These are phyloP conservation scores for Drosophila robusta DNA, from an alignment of 2,888 invertebrate species.

Conservation along the genomic window DNA sequence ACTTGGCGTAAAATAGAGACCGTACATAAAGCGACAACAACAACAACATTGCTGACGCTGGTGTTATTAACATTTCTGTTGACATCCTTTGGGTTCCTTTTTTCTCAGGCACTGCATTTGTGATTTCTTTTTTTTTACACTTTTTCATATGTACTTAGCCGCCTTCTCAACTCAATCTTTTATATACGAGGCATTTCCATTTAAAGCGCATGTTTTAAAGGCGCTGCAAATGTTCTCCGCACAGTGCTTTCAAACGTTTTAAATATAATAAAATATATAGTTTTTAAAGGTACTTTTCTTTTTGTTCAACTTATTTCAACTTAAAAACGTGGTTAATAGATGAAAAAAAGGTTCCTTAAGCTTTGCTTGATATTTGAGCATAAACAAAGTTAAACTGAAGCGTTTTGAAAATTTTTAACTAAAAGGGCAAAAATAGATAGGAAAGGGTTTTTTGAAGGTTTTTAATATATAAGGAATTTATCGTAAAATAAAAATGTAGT, in stretches of 20 bases:
- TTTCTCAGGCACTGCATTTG: slow-evolving; percentile 14
- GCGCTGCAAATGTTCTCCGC: slow-evolving; percentile 11
- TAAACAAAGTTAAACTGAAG: too few relatives aligned
- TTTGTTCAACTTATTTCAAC: too few relatives aligned
- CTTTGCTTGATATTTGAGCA: too few relatives aligned
- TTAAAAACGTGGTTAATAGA: too few relatives aligned
- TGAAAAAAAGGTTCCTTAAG: background rate
- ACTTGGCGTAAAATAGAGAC: slow-evolving; percentile 50
- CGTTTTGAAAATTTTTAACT: too few relatives aligned
- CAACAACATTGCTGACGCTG: slow-evolving; percentile 37
- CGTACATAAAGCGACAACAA: slow-evolving; percentile 33
- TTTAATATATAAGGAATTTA: too few relatives aligned
- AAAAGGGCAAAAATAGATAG: too few relatives aligned
- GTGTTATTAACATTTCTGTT: slow-evolving; percentile 78
- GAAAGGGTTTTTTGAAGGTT: too few relatives aligned
- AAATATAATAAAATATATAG: background rate
- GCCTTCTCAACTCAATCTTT: slow-evolving; percentile 59
- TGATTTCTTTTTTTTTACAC: slow-evolving; percentile 26
- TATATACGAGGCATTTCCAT: slow-evolving; percentile 58
- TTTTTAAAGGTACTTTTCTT: too few relatives aligned
- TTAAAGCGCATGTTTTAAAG: slow-evolving; percentile 44
- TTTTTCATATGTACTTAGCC: slow-evolving; percentile 55
- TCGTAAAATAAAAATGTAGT: too few relatives aligned
- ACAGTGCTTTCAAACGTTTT: slow-evolving; percentile 11
- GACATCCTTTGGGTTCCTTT: slow-evolving; percentile 62